These are phyloP conservation scores for Miniopterus natalensis DNA, from an alignment of 2,113 vertebrate genomes.

Conservation along the genomic window DNA sequence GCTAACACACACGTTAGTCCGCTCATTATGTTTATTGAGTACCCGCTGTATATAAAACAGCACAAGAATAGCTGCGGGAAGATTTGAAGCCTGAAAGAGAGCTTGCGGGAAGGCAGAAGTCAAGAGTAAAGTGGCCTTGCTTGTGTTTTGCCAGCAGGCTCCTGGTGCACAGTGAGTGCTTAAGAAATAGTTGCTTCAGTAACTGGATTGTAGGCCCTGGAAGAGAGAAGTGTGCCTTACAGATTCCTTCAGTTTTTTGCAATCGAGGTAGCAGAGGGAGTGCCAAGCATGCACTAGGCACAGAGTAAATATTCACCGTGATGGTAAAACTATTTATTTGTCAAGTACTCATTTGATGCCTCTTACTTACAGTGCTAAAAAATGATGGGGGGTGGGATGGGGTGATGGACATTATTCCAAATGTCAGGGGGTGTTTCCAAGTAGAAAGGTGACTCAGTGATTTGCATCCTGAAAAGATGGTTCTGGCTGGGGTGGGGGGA, in stretches of 20 bases:
- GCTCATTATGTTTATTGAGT: neutral
- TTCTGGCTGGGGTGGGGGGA: neutral
- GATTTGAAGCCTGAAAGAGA: neutral
- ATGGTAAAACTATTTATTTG: conserved; percentile 24
- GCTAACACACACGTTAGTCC: neutral
- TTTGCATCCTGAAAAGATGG: neutral
- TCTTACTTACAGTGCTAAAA: neutral
- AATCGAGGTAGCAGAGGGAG: neutral
- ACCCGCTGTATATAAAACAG: neutral
- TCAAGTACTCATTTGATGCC: neutral
- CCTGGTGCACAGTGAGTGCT: neutral
- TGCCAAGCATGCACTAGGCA: neutral
- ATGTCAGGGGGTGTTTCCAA: neutral
- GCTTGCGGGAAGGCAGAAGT: neutral
- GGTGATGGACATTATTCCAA: neutral
- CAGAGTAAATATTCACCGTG: neutral
- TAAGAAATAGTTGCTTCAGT: neutral
- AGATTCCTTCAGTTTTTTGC: neutral
- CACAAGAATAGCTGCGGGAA: neutral
- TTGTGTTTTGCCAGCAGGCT: neutral
- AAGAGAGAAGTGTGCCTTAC: neutral
- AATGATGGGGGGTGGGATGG: neutral
- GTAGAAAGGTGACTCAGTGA: neutral
- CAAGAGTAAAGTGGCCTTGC: neutral
- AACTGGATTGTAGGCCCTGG: neutral